Conservation (phyloP, 2,113 vertebrate genomes). For the Perca schrenkii region DNA sequence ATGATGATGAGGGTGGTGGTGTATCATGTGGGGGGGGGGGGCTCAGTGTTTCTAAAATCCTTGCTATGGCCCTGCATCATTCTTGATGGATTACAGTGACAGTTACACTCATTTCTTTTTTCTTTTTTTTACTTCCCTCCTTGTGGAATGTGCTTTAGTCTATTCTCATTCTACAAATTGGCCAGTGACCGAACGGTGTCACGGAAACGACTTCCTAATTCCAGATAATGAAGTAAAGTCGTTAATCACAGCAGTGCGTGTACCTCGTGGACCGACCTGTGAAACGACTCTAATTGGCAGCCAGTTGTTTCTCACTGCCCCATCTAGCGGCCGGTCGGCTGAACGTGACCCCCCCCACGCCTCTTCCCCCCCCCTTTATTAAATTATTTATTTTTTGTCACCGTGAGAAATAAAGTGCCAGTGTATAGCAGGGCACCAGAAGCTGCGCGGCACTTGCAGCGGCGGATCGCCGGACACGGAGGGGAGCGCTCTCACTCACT, state of each 20-base stretch:
- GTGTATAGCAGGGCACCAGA: constrained; percentile 48
- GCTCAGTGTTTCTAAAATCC: neutral
- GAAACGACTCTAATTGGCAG: constrained; percentile 56
- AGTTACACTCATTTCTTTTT: neutral
- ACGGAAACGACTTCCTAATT: constrained; percentile 32
- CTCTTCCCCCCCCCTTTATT: constrained; percentile 22
- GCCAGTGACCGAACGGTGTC: constrained; percentile 28
- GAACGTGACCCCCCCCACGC: neutral
- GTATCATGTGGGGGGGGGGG: neutral
- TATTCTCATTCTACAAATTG: constrained; percentile 30
- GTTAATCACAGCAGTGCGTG: constrained; percentile 46
- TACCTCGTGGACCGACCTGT: constrained; percentile 40
- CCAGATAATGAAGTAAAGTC: constrained; percentile 52
- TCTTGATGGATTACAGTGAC: too few relatives aligned
- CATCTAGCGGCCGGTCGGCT: constrained; percentile 61
- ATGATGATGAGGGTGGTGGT: too few relatives aligned
- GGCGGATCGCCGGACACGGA: constrained; percentile 34
- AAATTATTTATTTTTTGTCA: constrained; percentile 60
- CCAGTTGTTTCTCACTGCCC: constrained; percentile 50
- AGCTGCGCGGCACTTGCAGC: constrained; percentile 37
- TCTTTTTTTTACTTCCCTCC: neutral
- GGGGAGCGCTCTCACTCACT: constrained; percentile 36
- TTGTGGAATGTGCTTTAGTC: neutral
- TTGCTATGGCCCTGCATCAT: neutral
- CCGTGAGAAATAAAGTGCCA: constrained; percentile 74